Conservation (phyloP, 2,797 vertebrate species). For the Carapus acus region DNA sequence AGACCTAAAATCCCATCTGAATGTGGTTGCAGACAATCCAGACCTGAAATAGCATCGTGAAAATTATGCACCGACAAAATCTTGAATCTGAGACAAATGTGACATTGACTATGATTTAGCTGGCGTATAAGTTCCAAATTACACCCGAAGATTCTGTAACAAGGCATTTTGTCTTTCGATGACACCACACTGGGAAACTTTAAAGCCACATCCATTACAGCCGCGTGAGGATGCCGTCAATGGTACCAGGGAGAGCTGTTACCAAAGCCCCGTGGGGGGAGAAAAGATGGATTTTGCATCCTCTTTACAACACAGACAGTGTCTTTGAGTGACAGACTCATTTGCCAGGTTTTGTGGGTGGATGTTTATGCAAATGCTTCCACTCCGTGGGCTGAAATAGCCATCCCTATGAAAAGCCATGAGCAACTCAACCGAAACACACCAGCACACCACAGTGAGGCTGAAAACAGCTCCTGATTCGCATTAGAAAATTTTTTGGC, state of each 20-base stretch:
- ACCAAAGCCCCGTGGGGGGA: constrained; percentile 31
- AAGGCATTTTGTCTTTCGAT: constrained; percentile 30
- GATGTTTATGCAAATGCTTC: constrained; percentile 76
- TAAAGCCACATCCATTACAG: constrained; percentile 49
- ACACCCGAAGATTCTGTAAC: not conserved
- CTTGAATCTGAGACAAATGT: not conserved
- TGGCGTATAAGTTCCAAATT: too few species aligned
- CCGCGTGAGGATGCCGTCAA: constrained; percentile 44
- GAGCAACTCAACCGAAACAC: constrained; percentile 64
- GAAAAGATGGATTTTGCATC: constrained; percentile 56
- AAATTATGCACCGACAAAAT: not conserved
- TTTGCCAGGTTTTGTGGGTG: constrained; percentile 71
- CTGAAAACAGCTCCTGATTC: constrained; percentile 55
- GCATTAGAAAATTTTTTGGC: constrained; percentile 55
- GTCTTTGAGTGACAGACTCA: constrained; percentile 72
- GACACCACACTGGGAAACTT: constrained; percentile 36
- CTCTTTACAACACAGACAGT: constrained; percentile 64
- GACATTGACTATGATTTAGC: not conserved
- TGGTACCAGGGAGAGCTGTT: constrained; percentile 43
- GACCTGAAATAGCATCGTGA: too few species aligned
- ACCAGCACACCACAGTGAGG: constrained; percentile 49
- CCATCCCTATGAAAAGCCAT: constrained; percentile 63
- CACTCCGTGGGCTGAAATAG: constrained; percentile 68
- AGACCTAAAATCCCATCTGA: too few species aligned
- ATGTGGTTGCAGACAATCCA: too few species aligned